Evolutionary conservation across 2,113 vertebrate species (phyloP), one percentile per base, ranked within the genome.

Genomic region (Peucedramus taeniatus): DNA sequence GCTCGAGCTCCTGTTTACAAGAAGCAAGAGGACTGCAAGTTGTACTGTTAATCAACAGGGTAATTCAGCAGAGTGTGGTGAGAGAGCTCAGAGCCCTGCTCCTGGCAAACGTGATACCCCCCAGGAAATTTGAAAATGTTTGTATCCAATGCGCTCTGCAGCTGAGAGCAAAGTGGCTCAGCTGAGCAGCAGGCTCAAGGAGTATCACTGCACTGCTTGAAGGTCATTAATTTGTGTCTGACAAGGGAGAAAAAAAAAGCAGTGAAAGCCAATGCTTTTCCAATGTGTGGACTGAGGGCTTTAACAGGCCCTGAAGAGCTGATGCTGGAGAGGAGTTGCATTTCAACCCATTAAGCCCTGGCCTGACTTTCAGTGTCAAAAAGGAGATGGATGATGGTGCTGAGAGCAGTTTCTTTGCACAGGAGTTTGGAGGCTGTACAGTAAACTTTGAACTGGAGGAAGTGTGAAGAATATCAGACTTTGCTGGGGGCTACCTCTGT

Each of bases 211-310:
- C 42, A 33, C 80, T 68, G 86, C 88, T 83, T 97, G 92, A 98
- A 98, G 98, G 98, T 98, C 98, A 97, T 76, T 68, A 96, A 93
- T 95, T 96, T 81, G 91, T 72, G 87, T 89, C 92, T 96, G 92
- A 93, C 51, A 72, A 11, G 49, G 76, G 70, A 87, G 57, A 50
- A 93, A 89, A 90, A 87, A 89, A 70, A 90, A 65, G 64, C 85
- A 89, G 70, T 85, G 97, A 98, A 98, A 98, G 72, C 94, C 81
- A 87, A 97, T 95, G 91, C 97, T 82, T 95, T 97, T 94, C 92
- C 49, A 64, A 84, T 95, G 87, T 78, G 84, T 69, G 78, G 96
- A 95, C 83, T 61, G 84, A 93, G 93, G 80, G 70, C 65, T 94
- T 44, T 96, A 96, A 95, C 90, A 92, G 76, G 95, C 93, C 74